Conservation (phyloP, 2,888 invertebrate genomes). For the Platycnemis pennipes region DNA sequence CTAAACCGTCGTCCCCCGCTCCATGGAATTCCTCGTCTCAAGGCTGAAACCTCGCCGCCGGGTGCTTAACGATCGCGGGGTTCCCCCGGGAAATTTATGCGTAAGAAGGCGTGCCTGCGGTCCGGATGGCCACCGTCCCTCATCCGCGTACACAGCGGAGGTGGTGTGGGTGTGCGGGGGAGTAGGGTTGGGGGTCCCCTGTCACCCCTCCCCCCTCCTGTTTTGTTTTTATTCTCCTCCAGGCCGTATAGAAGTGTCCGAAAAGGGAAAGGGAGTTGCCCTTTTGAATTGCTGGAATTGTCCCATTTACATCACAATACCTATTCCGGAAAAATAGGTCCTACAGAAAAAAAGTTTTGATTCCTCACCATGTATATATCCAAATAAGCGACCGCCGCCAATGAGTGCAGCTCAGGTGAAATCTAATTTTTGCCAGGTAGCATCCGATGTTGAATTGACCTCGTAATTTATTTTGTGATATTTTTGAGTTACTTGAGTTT, state of each 20-base stretch:
- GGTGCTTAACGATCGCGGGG: conserved; percentile 64
- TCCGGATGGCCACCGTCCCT: conserved; percentile 53
- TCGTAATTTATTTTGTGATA: neutral
- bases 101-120: conserved; percentile 66
- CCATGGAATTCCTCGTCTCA: conserved; percentile 65
- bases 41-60: conserved; percentile 65
- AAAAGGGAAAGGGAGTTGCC: neutral
- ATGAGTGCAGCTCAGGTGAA: neutral
- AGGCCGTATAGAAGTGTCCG: neutral
- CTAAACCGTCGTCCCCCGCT: neutral
- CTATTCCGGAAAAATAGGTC: neutral
- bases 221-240: neutral
- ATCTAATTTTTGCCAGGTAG: neutral
- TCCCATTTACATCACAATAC: neutral
- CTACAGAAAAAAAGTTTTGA: neutral
- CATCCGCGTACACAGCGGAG: conserved; percentile 20
- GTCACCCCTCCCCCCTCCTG: neutral
- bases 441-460: no score
- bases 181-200: neutral
- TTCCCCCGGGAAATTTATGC: conserved; percentile 59
- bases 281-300: neutral
- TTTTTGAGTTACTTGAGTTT: neutral
- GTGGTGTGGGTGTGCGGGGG: neutral
- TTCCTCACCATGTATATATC: neutral
- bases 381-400: neutral